These are phyloP conservation scores for Diplazon laetatorius DNA, from an alignment of 2,888 invertebrate genomes.

Conservation along the genomic window DNA sequence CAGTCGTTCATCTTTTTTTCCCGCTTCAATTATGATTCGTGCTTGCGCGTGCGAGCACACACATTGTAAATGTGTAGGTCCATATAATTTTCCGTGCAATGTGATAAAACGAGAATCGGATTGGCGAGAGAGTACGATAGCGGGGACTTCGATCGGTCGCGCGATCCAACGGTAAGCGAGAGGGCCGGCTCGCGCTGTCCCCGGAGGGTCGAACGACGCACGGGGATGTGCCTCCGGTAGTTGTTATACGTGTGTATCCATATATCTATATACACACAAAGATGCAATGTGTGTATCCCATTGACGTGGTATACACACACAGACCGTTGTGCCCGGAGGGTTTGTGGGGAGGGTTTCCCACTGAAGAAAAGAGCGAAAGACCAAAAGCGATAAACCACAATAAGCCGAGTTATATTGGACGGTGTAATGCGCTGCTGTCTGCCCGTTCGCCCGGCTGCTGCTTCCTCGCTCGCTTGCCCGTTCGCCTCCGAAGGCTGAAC, in stretches of 20 bases:
- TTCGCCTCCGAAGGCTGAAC: conserved; percentile 71
- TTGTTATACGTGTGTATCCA: conserved; percentile 20
- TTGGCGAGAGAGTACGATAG: not conserved
- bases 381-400: conserved; percentile 76
- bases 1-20: no score
- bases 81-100: not conserved
- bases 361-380: conserved; percentile 69
- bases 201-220: conserved; percentile 45
- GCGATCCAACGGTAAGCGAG: conserved; percentile 19
- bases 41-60: not conserved
- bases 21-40: no score
- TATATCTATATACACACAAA: conserved; percentile 28
- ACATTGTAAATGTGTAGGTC: not conserved
- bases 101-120: not conserved
- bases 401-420: conserved; percentile 77
- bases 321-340: conserved; percentile 32
- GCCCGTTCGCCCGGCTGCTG: conserved; percentile 65
- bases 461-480: conserved; percentile 54
- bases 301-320: not conserved
- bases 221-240: conserved; percentile 28
- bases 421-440: conserved; percentile 75
- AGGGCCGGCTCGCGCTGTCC: conserved; percentile 23
- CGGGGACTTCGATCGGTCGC: conserved; percentile 52
- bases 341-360: no score
- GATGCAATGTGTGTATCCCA: not conserved